These are phyloP conservation scores for Amphimedon queenslandica DNA, from an alignment of 37 sponge, comb jelly and placozoan genomes.

Conservation along the genomic window DNA sequence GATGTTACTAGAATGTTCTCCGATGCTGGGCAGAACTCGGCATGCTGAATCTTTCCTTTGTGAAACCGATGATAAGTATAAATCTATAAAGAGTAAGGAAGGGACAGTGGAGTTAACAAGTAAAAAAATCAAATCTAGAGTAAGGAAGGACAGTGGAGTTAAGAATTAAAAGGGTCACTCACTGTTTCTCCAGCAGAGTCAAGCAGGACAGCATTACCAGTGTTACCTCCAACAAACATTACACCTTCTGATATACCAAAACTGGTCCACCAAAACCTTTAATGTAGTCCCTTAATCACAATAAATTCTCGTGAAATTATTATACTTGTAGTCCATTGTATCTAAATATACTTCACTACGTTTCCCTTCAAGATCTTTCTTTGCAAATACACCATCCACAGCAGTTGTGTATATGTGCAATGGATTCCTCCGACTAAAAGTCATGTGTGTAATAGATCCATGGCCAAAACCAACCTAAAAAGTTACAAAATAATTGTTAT, in stretches of 20 bases:
- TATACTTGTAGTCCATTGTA: slow-evolving; percentile 20
- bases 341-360: slow-evolving; percentile 41
- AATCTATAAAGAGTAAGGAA: neutral
- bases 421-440: slow-evolving; percentile 34
- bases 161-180: neutral
- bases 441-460: slow-evolving; percentile 58
- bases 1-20: slow-evolving; percentile 39
- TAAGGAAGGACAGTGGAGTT: neutral
- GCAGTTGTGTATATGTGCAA: slow-evolving; percentile 43
- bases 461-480: slow-evolving; percentile 36
- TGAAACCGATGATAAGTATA: slow-evolving; percentile 26
- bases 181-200: slow-evolving; percentile 14
- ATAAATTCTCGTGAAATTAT: neutral
- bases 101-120: neutral
- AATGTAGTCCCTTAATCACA: neutral
- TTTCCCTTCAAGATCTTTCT: slow-evolving; percentile 43
- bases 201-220: slow-evolving; percentile 27
- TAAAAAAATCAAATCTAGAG: neutral
- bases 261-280: slow-evolving; percentile 32
- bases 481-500: too few species aligned
- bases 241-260: neutral
- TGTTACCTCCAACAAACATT: slow-evolving; percentile 46
- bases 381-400: slow-evolving; percentile 44
- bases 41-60: slow-evolving; percentile 58
- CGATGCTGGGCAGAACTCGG: slow-evolving; percentile 44